A percentile compares a stretch with the other conserved stretches of the same genome.
Conservation (phyloP, 2,797 vertebrate species). For the Salarias fasciatus region DNA sequence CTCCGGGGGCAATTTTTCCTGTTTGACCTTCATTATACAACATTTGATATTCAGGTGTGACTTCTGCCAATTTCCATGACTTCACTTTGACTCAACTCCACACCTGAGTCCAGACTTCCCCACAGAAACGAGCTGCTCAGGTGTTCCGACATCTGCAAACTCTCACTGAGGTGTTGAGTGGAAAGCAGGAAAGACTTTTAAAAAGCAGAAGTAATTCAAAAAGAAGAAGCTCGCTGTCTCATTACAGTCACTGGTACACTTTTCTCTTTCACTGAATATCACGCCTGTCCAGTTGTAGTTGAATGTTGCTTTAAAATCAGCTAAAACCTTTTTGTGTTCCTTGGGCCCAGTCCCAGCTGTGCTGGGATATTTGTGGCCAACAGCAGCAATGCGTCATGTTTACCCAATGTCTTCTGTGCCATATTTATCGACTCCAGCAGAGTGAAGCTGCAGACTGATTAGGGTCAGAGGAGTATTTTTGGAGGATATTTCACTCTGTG, state of each 20-base stretch:
- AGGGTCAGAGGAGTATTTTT: conserved; percentile 11
- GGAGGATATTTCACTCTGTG: neutral
- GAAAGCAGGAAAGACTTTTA: neutral
- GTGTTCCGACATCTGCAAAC: too few species aligned
- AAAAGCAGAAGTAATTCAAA: conserved; percentile 36
- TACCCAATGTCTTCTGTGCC: conserved; percentile 29
- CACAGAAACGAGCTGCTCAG: neutral
- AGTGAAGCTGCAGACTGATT: conserved; percentile 12
- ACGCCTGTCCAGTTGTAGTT: too few species aligned
- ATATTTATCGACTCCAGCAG: conserved; percentile 27
- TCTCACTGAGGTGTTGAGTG: neutral
- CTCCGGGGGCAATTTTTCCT: too few species aligned
- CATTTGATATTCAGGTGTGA: too few species aligned
- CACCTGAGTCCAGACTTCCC: conserved; percentile 26
- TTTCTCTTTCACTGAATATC: too few species aligned
- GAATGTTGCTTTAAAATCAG: too few species aligned
- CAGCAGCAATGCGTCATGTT: conserved; percentile 35
- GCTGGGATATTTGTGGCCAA: conserved; percentile 8
- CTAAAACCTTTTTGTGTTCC: conserved; percentile 42
- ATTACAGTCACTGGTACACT: too few species aligned
- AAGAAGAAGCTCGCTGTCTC: conserved; percentile 5
- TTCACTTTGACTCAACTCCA: conserved; percentile 45
- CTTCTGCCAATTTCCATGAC: conserved; percentile 19
- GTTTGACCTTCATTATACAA: too few species aligned
- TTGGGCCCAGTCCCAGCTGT: conserved; percentile 25